A percentile compares a stretch with the other conserved stretches of the same genome.
phyloP scores from a whole-genome alignment of 2,113 vertebrate species.

The Proterorhinus semilunaris region DNA sequence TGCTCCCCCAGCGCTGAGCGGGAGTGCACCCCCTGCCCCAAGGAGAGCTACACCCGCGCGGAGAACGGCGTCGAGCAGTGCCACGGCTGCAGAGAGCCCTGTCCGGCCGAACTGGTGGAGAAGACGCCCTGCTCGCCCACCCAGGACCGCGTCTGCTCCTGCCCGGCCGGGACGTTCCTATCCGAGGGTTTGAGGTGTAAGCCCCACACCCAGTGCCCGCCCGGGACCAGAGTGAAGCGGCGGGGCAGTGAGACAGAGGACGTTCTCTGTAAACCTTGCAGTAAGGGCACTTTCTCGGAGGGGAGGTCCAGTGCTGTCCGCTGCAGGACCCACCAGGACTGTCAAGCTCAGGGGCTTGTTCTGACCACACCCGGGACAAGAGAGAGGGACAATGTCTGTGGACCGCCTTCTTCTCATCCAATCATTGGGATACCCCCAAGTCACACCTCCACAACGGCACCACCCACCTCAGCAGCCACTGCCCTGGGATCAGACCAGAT shows the following conservation, averaged over 20 bases:
- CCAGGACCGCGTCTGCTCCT: slow-evolving; percentile 86
- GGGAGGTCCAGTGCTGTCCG: slow-evolving; percentile 81
- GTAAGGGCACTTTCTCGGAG: slow-evolving; percentile 87
- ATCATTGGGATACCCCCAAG: not conserved
- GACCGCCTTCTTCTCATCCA: slow-evolving; percentile 41
- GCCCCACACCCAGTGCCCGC: slow-evolving; percentile 81
- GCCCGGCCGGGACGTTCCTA: slow-evolving; percentile 82
- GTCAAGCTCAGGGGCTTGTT: slow-evolving; percentile 80
- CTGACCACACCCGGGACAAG: slow-evolving; percentile 81
- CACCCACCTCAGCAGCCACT: slow-evolving; percentile 37
- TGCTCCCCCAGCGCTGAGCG: slow-evolving; percentile 83
- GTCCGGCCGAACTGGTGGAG: slow-evolving; percentile 80
- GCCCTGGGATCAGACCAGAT: slow-evolving; percentile 31
- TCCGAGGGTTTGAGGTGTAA: slow-evolving; percentile 72
- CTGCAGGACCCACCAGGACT: slow-evolving; percentile 87
- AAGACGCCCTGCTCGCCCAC: slow-evolving; percentile 83
- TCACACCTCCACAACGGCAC: slow-evolving; percentile 38
- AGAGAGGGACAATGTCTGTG: slow-evolving; percentile 86
- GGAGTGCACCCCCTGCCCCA: slow-evolving; percentile 87
- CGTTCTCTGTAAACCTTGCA: slow-evolving; percentile 86
- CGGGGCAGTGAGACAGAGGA: slow-evolving; percentile 86
- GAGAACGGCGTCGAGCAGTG: slow-evolving; percentile 92
- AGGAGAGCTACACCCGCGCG: slow-evolving; percentile 85
- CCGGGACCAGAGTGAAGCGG: slow-evolving; percentile 87
- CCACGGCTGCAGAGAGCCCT: slow-evolving; percentile 83